Evolutionary conservation across 1,140 invertebrate species (phyloP), one percentile per base, ranked within the genome.

Genomic region (Tetramorium simillimum): DNA sequence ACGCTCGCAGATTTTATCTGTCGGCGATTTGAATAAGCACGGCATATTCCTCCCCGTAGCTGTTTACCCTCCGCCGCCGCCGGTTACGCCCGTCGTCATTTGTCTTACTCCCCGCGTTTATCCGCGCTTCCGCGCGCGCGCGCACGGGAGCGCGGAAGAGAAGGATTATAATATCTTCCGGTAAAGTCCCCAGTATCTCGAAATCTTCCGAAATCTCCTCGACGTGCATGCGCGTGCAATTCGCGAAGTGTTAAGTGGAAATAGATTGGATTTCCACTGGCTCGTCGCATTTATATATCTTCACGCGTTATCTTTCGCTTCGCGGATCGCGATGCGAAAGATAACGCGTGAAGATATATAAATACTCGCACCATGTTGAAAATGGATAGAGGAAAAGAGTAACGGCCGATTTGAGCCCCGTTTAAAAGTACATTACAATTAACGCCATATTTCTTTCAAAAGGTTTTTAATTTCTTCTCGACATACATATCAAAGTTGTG

Each of bases 161-260:
- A 81, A 56, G 77, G 77, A 70, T 81, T 70, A 81, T 81, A 81
- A 70, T 70, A 81, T 69, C 65, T 53, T 70, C 33, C 21, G 14
- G 33, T 40, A 51, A 80, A 80, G 63, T 78, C 58, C 9, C 56
- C 40, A 56, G 56, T 46, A 77, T 77, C 40, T 77, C 56, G 40
- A 77, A 77, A 43, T 77, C 56, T 60, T 28, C 56, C 56, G 18
- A 77, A 62, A 62, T 77, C 60, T 65, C 43, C 28, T 6, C 24
- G 33, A 21, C 56, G 33, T 28, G 40, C 75, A 46, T 37, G 40
- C 24, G 75, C 18, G 37, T 51, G 73, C 33, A 75, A 75, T 75
- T 75, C 51, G 51, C 33, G 33, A 56, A 51, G n/a, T 40, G 51
- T 56, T 53, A 37, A 21, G 12, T 75, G 33, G 51, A 58, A 56